phyloP scores from a whole-genome alignment of 2,113 vertebrate species.

The Scophthalmus maximus region DNA sequence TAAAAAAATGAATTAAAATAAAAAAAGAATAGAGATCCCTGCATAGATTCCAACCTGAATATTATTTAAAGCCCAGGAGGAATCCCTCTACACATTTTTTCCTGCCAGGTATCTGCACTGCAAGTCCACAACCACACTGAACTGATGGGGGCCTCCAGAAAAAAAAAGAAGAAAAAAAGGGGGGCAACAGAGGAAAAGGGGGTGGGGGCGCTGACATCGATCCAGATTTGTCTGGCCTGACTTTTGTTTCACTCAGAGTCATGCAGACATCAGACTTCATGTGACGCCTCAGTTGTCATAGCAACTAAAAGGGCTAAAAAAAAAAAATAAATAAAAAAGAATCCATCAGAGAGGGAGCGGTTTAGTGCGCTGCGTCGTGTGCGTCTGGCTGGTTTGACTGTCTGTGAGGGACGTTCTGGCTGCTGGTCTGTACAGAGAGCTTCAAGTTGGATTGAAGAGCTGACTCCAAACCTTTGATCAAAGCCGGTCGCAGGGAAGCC shows the following conservation, averaged over 20 bases:
- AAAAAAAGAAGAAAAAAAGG: background rate
- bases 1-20: background rate
- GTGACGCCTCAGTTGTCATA: constrained; percentile 47
- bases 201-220: constrained; percentile 29
- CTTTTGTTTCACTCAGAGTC: constrained; percentile 47
- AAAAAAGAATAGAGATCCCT: constrained; percentile 52
- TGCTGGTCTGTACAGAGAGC: constrained; percentile 38
- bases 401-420: constrained; percentile 20
- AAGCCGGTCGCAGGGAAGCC: constrained; percentile 52
- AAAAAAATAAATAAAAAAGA: constrained; percentile 2
- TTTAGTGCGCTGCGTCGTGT: background rate
- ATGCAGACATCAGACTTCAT: constrained; percentile 37
- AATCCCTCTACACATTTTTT: constrained; percentile 13
- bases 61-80: constrained; percentile 45
- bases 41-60: constrained; percentile 66
- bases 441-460: constrained; percentile 15
- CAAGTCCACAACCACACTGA: constrained; percentile 22
- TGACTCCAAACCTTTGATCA: constrained; percentile 33
- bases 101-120: constrained; percentile 33
- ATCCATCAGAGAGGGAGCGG: constrained; percentile 21
- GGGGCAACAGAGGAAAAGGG: constrained; percentile 14
- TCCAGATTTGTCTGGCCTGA: constrained; percentile 33
- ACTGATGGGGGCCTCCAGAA: constrained; percentile 20
- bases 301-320: constrained; percentile 51
- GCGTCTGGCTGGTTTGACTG: constrained; percentile 18